phyloP scores from a whole-genome alignment of 2,113 vertebrate species.

The Tragelaphus scriptus region DNA sequence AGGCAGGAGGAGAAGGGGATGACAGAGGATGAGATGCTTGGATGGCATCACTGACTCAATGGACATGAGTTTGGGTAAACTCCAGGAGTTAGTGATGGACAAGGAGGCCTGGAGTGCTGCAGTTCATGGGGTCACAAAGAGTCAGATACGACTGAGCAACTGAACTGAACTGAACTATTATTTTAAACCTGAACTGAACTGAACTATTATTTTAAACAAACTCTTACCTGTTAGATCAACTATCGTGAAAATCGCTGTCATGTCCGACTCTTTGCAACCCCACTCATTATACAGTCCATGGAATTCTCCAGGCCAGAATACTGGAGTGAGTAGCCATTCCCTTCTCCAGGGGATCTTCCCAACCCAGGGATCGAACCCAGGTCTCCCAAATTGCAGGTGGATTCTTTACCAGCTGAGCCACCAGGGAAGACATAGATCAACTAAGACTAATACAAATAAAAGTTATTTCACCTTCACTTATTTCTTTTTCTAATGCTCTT shows the following conservation, averaged over 20 bases:
- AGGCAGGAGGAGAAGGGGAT: too few relatives aligned
- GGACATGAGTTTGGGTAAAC: background rate
- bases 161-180: background rate
- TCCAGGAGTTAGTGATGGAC: background rate
- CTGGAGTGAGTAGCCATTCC: fast-evolving
- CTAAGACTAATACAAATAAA: background rate
- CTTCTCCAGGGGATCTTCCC: background rate
- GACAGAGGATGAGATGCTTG: background rate
- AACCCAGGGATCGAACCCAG: background rate
- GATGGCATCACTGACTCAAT: background rate
- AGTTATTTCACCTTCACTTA: background rate
- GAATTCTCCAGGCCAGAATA: background rate
- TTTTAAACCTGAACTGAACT: background rate
- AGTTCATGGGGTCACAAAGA: background rate
- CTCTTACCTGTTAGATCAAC: background rate
- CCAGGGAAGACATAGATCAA: background rate
- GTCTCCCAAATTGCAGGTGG: background rate
- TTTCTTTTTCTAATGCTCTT: background rate
- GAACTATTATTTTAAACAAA: background rate
- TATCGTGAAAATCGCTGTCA: background rate
- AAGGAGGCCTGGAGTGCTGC: fast-evolving
- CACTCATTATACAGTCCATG: background rate
- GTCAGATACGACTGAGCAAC: fast-evolving
- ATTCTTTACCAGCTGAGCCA: background rate
- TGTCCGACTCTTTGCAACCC: background rate